Conservation (phyloP, 2,797 vertebrate species). For the Spinibarbus caldwelli region DNA sequence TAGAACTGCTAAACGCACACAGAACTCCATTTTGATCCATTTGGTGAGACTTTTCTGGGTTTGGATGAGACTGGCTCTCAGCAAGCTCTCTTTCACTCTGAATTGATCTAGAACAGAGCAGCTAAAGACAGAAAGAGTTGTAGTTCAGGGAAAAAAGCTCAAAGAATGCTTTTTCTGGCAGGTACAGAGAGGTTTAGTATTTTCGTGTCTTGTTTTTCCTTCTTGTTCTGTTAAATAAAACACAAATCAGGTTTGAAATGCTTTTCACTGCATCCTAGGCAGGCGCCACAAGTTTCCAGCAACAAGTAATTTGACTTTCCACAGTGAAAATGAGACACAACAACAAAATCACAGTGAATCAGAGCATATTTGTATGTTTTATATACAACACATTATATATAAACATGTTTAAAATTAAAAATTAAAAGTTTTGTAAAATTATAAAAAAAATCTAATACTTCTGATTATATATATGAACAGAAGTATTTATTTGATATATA, state of each 20-base stretch:
- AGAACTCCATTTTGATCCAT: constrained; percentile 48
- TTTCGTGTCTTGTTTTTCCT: not conserved
- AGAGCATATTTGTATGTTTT: too few relatives aligned
- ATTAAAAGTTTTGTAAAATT: too few relatives aligned
- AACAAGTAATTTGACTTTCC: not conserved
- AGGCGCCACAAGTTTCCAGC: not conserved
- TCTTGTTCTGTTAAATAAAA: not conserved
- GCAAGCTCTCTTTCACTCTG: constrained; percentile 16
- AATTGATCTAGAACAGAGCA: not conserved
- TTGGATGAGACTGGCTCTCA: constrained; percentile 32
- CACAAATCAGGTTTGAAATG: not conserved
- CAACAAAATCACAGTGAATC: too few relatives aligned
- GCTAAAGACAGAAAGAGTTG: not conserved
- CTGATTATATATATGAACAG: too few relatives aligned
- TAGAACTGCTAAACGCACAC: not conserved
- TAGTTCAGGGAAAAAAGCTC: not conserved
- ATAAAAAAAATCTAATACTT: too few relatives aligned
- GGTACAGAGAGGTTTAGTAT: not conserved
- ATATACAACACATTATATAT: too few relatives aligned
- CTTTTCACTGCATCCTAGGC: not conserved
- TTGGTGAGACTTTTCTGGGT: not conserved
- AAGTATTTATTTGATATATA: too few relatives aligned
- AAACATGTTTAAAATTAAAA: too few relatives aligned
- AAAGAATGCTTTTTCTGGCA: not conserved
- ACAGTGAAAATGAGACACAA: not conserved